Percentiles rank a stretch among this genome's conserved stretches.
Evolutionary conservation across 92 coral and sea anemone species (phyloP).

Genomic region (Zoanthus sociatus): DNA sequence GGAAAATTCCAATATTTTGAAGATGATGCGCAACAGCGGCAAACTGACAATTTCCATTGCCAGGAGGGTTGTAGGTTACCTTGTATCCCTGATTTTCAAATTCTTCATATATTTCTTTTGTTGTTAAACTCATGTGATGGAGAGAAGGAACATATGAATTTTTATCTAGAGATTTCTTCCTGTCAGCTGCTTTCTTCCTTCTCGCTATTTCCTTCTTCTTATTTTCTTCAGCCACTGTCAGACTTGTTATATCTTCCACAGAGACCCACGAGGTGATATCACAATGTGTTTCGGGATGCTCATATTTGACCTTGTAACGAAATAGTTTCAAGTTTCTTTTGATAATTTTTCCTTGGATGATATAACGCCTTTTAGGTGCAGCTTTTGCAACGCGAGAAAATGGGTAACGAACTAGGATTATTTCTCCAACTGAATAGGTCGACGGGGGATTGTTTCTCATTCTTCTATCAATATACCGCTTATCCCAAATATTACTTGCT

Average conservation of each 20-base stretch:
- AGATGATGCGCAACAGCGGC: too few species aligned
- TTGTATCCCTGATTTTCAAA: conserved; percentile 44
- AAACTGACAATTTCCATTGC: conserved; percentile 20
- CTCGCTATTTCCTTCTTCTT: conserved; percentile 8
- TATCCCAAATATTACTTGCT: conserved; percentile 10
- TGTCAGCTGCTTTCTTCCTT: background rate
- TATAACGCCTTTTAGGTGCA: conserved; percentile 22
- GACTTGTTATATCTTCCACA: conserved; percentile 63
- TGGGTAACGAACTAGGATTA: conserved; percentile 59
- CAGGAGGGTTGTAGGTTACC: conserved; percentile 42
- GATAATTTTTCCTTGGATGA: conserved; percentile 29
- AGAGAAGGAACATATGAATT: background rate
- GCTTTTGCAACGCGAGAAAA: conserved; percentile 32
- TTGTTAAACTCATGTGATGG: too few species aligned
- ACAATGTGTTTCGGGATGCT: background rate
- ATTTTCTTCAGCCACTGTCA: conserved; percentile 19
- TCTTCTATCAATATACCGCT: conserved; percentile 53
- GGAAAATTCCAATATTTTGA: too few species aligned
- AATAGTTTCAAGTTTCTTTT: conserved; percentile 5
- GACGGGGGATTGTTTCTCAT: conserved; percentile 63
- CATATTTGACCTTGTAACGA: conserved; percentile 15
- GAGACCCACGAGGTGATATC: conserved; percentile 32
- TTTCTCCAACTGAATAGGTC: conserved; percentile 56
- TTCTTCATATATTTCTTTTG: background rate
- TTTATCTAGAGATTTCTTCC: background rate